phyloP scores from a whole-genome alignment of 2,797 vertebrate genomes.

The Falco peregrinus region DNA sequence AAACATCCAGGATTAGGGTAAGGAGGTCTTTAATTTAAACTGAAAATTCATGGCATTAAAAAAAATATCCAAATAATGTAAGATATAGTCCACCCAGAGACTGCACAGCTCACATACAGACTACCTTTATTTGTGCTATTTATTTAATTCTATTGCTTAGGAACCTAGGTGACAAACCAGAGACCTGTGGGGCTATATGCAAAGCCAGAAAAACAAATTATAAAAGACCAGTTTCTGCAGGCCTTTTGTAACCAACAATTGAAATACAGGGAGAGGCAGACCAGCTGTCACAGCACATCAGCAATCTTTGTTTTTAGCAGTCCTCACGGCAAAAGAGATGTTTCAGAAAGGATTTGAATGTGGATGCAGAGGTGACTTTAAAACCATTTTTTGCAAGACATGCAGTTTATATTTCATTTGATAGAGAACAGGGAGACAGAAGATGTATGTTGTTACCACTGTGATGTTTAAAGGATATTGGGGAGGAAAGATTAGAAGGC shows the following conservation, averaged over 20 bases:
- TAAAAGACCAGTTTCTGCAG: neutral
- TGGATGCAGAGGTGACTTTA: neutral
- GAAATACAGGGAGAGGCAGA: neutral
- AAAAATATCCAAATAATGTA: neutral
- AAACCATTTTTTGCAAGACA: neutral
- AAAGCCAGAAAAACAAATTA: neutral
- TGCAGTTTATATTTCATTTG: neutral
- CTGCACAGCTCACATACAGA: neutral
- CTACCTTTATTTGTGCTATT: neutral
- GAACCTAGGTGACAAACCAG: neutral
- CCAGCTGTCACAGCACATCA: conserved; percentile 12
- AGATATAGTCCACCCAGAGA: fast-evolving
- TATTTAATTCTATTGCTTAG: neutral
- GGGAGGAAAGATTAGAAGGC: neutral
- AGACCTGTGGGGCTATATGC: neutral
- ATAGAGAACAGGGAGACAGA: neutral
- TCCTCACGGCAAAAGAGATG: neutral
- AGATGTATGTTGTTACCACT: neutral
- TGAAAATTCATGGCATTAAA: neutral
- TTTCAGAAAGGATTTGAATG: neutral
- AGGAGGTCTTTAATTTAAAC: neutral
- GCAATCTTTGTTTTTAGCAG: neutral
- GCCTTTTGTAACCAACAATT: neutral
- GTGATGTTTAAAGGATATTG: neutral
- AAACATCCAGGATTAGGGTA: neutral